Base-by-base conservation (phyloP, 2,888 invertebrate species). In the Drosophila mettleri region DNA sequence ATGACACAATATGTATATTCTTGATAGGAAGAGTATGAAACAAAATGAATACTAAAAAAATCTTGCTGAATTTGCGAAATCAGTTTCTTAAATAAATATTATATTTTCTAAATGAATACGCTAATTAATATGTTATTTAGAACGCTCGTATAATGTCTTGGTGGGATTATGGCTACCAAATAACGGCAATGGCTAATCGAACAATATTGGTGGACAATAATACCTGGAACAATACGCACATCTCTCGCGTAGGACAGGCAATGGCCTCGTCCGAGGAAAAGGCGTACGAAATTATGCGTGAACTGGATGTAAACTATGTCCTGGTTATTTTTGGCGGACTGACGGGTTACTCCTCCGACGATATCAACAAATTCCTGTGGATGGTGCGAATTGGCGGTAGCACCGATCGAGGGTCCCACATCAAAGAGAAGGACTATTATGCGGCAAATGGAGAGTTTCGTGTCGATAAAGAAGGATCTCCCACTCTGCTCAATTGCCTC, bases 161-260 rank as follows among this genome's bases (percentile, higher is more conserved):
- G 99, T 99, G 99, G 98, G 98, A 99, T 94, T 99, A 99, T 93
- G 99, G 99, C 0, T 99, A 99, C 93, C 98, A 98, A 93, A 99
- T 99, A 93, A 99, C 99, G 1, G 98, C 99, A 1, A 99, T 99
- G 99, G 99, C 99, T 16, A 99, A 99, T 93, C 94, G 98, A 43
- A 99, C 99, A 0, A 98, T 99, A 82, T 94, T 99, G 80, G 99
- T 99, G 57, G 99, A 99, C 92, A 99, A 99, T 92, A 99, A 99
- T 91, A 99, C 99, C 0, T 99, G 99, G 99, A 99, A 99, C 93
- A 99, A 99, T 92, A 99, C 99, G 14, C 99, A 99, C 92, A 99
- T 99, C 89, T 99, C 98, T 9, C 94, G 98, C 71, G 99, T 99
- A 0, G 99, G 99, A 0, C 98, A 99, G 92, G 99, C 99, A 2